Conservation (phyloP, 2,888 invertebrate genomes). For the Malthinus flaveolus region DNA sequence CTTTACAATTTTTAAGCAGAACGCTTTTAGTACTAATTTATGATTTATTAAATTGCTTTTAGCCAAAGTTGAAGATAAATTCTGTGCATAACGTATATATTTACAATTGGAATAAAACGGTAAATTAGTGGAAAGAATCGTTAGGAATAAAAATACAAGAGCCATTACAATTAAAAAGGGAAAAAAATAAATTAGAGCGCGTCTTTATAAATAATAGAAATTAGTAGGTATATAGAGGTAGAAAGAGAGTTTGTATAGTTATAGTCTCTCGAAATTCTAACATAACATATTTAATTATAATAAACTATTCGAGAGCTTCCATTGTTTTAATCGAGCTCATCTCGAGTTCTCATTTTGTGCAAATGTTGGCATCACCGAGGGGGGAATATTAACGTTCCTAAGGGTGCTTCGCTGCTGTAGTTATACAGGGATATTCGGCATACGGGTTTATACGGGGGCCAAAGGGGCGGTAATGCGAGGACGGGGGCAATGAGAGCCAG, state of each 20-base stretch:
- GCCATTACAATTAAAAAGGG: neutral
- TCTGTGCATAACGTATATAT: too few species aligned
- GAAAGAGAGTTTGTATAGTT: neutral
- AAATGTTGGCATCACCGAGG: constrained; percentile 53
- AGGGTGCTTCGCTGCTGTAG: constrained; percentile 44
- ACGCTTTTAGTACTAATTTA: too few species aligned
- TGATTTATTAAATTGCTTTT: too few species aligned
- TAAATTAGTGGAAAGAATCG: too few species aligned
- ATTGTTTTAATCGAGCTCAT: constrained; percentile 57
- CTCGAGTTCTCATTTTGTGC: constrained; percentile 55
- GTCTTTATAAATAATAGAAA: neutral
- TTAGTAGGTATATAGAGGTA: neutral
- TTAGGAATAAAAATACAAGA: neutral
- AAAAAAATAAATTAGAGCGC: neutral
- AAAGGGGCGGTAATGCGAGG: constrained; percentile 39
- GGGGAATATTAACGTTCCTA: constrained; percentile 55
- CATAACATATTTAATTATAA: constrained; percentile 37
- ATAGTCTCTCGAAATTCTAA: constrained; percentile 19
- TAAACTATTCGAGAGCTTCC: constrained; percentile 43
- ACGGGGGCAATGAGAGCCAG: constrained; percentile 37
- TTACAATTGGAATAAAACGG: too few species aligned
- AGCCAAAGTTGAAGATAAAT: too few species aligned
- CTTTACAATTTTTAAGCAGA: too few species aligned
- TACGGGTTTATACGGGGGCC: constrained; percentile 38
- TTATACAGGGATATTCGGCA: constrained; percentile 37